phyloP scores from a whole-genome alignment of 2,888 invertebrate species.

The Zeuzera pyrina region DNA sequence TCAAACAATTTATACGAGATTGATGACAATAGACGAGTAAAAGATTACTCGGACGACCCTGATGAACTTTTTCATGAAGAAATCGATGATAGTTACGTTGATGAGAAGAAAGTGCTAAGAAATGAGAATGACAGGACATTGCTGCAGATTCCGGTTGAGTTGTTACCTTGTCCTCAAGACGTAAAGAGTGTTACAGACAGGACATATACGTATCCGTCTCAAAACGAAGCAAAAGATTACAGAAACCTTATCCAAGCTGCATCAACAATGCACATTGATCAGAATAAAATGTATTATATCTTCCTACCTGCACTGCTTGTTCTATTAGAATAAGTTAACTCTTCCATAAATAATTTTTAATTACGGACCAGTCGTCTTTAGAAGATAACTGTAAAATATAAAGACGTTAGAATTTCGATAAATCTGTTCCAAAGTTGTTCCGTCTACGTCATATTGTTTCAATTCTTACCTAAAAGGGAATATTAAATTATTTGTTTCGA shows the following conservation, averaged over 20 bases:
- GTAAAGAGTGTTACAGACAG: conserved; percentile 75
- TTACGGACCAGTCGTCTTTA: conserved; percentile 11
- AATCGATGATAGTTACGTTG: conserved; percentile 47
- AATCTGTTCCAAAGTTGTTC: conserved; percentile 8
- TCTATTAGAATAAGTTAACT: too few species aligned
- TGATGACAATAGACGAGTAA: conserved; percentile 47
- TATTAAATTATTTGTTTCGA: conserved; percentile 19
- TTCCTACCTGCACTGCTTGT: too few species aligned
- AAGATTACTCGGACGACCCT: conserved; percentile 46
- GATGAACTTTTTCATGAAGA: conserved; percentile 56
- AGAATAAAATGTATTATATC: too few species aligned
- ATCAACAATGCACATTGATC: too few species aligned
- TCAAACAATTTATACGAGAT: conserved; percentile 48
- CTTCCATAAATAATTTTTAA: neutral
- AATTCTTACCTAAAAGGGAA: conserved; percentile 14
- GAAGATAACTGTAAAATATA: conserved; percentile 5
- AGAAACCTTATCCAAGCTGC: conserved; percentile 53
- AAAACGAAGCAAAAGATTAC: conserved; percentile 70
- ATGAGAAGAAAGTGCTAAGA: conserved; percentile 47
- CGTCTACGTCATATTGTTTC: conserved; percentile 7
- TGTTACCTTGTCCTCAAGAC: conserved; percentile 74
- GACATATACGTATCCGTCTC: conserved; percentile 70
- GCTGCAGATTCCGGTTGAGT: conserved; percentile 71
- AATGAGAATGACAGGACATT: conserved; percentile 60
- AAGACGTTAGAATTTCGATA: conserved; percentile 9